Percentiles rank a stretch among this genome's conserved stretches.
These are phyloP conservation scores for Beris morrisii DNA, from an alignment of 2,888 invertebrate genomes.

Conservation along the genomic window DNA sequence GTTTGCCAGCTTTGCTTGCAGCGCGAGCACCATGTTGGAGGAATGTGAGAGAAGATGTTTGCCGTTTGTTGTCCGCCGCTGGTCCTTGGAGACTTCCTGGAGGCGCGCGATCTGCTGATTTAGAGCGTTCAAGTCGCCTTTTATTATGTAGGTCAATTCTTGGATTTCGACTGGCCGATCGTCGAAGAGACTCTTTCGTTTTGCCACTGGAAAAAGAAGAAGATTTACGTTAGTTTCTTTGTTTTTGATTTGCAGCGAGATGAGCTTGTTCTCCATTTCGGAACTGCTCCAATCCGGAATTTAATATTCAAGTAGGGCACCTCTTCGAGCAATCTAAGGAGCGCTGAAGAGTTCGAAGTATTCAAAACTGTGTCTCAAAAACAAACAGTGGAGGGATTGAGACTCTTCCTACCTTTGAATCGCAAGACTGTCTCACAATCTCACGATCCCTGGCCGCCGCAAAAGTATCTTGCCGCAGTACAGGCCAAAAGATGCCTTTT, in stretches of 20 bases:
- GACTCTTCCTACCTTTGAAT: too few relatives aligned
- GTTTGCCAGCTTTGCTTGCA: slow-evolving; percentile 91
- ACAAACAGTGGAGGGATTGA: too few relatives aligned
- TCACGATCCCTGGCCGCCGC: too few relatives aligned
- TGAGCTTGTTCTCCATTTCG: too few relatives aligned
- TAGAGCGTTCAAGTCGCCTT: slow-evolving; percentile 90
- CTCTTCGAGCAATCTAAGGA: too few relatives aligned
- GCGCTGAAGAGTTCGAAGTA: too few relatives aligned
- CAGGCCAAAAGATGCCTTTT: too few relatives aligned
- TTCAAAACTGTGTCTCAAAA: too few relatives aligned
- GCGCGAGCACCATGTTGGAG: slow-evolving; percentile 86
- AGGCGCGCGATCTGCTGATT: slow-evolving; percentile 96
- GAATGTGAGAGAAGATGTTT: slow-evolving; percentile 89
- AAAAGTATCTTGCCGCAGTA: too few relatives aligned
- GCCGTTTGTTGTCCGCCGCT: slow-evolving; percentile 64
- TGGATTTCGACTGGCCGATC: slow-evolving; percentile 96
- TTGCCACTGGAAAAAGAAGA: slow-evolving; percentile 77
- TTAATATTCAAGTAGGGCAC: slow-evolving; percentile 2
- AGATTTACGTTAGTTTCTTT: background rate
- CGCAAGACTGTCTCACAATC: too few relatives aligned
- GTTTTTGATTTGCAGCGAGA: too few relatives aligned
- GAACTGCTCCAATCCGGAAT: background rate
- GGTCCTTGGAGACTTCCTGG: slow-evolving; percentile 78
- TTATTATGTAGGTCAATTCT: slow-evolving; percentile 95
- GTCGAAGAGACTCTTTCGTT: slow-evolving; percentile 94